Base-by-base conservation (phyloP, 2,888 invertebrate species). In the Phymatocera aterrima region DNA sequence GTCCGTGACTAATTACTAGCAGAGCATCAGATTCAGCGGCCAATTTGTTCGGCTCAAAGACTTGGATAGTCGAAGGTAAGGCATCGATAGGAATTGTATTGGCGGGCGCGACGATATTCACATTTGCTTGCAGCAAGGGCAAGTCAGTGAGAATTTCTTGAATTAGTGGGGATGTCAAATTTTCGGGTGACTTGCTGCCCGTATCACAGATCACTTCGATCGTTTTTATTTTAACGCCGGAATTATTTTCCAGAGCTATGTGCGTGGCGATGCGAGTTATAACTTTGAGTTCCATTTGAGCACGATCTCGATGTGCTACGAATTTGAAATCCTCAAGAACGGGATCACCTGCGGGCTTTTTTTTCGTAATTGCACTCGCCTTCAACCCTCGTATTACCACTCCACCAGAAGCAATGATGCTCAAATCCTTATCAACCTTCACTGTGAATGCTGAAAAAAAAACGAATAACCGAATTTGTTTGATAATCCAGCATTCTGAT, bases 271-370 rank as follows among this genome's bases (percentile, higher is more conserved):
- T 90, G 31, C 95, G 91, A 0, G 94, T 90, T 0, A 94, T 92
- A 15, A 91, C 78, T 43, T 21, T 31, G 48, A 82, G 54, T 3
- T 21, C 10, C 12, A 60, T 60, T 15, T 80, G 46, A 0, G 83
- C 79, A 40, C 84, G 81, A 57, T 86, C 82, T 10, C 78, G 81
- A 89, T 95, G 94, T 0, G 96, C 93, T 8, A 96, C 87, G 86
- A 97, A 97, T 80, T 92, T 91, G 87, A 95, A 95, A 87, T 93
- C 94, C 88, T 97, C 97, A 31, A 97, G 90, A 0, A 96, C 94
- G 1, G 97, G 96, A n/a, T 94, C 92, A 15, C 94, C 94, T 37
- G 95, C 93, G 21, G 94, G 94, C 80, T 94, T 91, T 65, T 93
- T 93, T 82, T 94, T 92, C 0, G 95, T 93, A 57, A 97, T 96